phyloP scores from a whole-genome alignment of 1,140 invertebrate genomes.

The Drosophila pallidifrons region DNA sequence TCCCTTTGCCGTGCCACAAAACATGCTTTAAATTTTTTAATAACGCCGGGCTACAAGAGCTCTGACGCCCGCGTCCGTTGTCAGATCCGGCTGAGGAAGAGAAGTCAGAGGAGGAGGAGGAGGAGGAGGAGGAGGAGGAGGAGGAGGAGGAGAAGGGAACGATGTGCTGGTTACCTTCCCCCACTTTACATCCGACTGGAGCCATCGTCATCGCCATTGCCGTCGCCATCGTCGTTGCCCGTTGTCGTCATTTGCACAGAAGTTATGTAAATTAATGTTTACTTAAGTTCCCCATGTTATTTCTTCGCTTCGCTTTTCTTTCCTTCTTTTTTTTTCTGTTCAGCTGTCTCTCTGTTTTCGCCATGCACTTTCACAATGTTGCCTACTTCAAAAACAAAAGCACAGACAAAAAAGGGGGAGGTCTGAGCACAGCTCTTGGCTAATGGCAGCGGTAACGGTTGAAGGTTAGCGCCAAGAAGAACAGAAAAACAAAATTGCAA shows the following conservation, averaged over 20 bases:
- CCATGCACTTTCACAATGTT: constrained; percentile 77
- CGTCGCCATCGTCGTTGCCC: constrained; percentile 25
- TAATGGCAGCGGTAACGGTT: constrained; percentile 45
- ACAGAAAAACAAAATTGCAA: constrained; percentile 69
- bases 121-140: constrained; percentile 20
- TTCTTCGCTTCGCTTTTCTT: constrained; percentile 63
- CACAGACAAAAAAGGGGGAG: constrained; percentile 24
- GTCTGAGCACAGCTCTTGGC: constrained; percentile 23
- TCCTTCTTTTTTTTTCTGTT: constrained; percentile 21
- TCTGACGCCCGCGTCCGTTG: constrained; percentile 78
- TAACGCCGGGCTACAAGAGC: constrained; percentile 80
- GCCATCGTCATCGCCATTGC: constrained; percentile 16
- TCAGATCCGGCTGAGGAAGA: constrained; percentile 60
- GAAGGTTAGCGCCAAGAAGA: constrained; percentile 55
- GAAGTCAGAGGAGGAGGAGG: not conserved
- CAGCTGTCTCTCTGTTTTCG: constrained; percentile 41
- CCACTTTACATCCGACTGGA: constrained; percentile 7
- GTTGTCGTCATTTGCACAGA: constrained; percentile 80
- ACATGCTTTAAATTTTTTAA: constrained; percentile 85
- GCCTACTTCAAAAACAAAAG: constrained; percentile 80
- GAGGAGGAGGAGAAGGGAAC: not conserved
- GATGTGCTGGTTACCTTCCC: constrained; percentile 5
- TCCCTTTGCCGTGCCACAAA: constrained; percentile 65
- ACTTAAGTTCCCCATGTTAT: constrained; percentile 84
- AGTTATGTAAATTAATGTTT: constrained; percentile 85